phyloP scores from a whole-genome alignment of 2,797 vertebrate genomes.

The Pyrocephalus nanus region DNA sequence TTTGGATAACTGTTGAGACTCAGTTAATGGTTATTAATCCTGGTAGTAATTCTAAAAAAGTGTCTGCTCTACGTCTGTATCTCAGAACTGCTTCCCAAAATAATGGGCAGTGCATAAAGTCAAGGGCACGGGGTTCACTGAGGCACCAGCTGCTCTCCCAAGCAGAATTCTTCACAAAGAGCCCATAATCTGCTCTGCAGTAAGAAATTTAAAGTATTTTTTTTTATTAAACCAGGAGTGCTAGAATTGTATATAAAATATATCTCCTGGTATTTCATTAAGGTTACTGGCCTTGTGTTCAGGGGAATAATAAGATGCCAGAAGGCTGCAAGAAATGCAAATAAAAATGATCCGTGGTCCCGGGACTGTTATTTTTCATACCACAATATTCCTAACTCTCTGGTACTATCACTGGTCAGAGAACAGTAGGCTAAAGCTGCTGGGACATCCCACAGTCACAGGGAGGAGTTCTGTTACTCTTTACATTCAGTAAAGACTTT shows the following conservation, averaged over 20 bases:
- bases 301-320: not conserved
- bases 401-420: not conserved
- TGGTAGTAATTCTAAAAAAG: not conserved
- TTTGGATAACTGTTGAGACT: not conserved
- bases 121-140: not conserved
- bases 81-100: not conserved
- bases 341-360: not conserved
- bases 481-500: not conserved
- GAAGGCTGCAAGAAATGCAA: slow-evolving; percentile 11
- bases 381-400: not conserved
- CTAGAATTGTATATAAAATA: not conserved
- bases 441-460: not conserved
- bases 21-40: not conserved
- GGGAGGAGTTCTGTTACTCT: not conserved
- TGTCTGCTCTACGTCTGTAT: not conserved
- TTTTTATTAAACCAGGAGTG: slow-evolving; percentile 7
- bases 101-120: not conserved
- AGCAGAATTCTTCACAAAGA: not conserved
- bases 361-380: not conserved
- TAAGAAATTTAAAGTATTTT: not conserved
- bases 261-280: slow-evolving; percentile 32
- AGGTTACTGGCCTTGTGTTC: not conserved
- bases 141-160: not conserved
- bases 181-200: not conserved
- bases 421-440: not conserved